Evolutionary conservation across 2,888 invertebrate species (phyloP).

Genomic region (Myopa testacea): DNA sequence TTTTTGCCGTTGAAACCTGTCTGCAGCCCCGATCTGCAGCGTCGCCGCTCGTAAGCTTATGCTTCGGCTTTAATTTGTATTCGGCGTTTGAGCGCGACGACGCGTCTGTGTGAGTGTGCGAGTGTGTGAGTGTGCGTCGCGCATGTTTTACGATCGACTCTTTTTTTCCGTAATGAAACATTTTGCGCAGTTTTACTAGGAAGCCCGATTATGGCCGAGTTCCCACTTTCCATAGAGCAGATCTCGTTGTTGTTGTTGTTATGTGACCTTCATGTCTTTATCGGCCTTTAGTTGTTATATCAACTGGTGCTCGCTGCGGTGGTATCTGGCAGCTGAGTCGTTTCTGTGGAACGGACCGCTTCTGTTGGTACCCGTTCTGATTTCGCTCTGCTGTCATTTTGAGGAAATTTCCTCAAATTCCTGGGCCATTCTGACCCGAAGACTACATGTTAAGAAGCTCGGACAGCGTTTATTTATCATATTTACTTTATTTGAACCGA

Average conservation of each 20-base stretch:
- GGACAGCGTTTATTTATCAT: neutral
- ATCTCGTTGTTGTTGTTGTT: slow-evolving; percentile 31
- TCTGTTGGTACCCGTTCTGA: no score
- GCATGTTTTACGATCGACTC: neutral
- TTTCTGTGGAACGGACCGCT: no score
- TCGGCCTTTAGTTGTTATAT: slow-evolving; percentile 26
- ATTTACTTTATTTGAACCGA: no score
- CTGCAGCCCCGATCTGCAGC: slow-evolving; percentile 12
- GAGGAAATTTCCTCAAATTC: no score
- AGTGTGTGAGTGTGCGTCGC: slow-evolving; percentile 1
- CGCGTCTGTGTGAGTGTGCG: neutral
- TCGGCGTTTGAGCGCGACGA: slow-evolving; percentile 14
- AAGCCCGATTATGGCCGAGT: slow-evolving; percentile 11
- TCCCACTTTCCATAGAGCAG: slow-evolving; percentile 57
- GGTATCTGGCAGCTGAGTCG: neutral
- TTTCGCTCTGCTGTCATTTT: no score
- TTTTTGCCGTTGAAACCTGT: slow-evolving; percentile 47
- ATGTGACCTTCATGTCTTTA: neutral
- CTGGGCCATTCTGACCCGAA: neutral
- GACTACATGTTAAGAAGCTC: neutral
- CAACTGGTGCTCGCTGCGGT: neutral
- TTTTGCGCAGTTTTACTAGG: neutral
- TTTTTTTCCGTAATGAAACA: neutral
- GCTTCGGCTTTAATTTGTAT: slow-evolving; percentile 19
- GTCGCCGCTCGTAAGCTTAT: neutral